Conservation (phyloP, 2,113 vertebrate genomes). For the Progne subis region DNA sequence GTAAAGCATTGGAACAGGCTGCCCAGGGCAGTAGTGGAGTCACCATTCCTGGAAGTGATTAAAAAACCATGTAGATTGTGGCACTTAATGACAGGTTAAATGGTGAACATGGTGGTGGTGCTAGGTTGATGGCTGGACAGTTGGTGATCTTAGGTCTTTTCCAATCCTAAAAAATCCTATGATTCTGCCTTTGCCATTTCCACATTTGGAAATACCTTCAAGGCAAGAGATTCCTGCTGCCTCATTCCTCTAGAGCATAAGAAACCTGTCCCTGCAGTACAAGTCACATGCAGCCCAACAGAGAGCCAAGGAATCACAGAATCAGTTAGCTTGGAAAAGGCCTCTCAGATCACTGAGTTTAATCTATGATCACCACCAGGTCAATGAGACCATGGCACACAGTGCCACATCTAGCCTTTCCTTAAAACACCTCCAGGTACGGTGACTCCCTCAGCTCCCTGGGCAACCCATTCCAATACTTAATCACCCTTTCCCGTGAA, state of each 20-base stretch:
- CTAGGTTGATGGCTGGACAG: not conserved
- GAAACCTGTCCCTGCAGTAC: fast-evolving
- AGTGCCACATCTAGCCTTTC: not conserved
- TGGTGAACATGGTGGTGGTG: not conserved
- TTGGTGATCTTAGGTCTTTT: not conserved
- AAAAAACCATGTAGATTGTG: fast-evolving
- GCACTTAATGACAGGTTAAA: not conserved
- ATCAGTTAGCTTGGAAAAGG: not conserved
- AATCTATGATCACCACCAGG: not conserved
- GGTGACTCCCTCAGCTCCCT: fast-evolving
- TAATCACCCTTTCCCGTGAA: not conserved
- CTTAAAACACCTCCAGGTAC: not conserved
- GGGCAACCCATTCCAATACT: not conserved
- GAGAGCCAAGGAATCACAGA: not conserved
- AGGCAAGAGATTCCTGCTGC: not conserved
- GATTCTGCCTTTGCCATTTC: not conserved
- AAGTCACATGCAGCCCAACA: not conserved
- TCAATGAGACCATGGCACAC: not conserved
- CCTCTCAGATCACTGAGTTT: not conserved
- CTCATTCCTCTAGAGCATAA: fast-evolving
- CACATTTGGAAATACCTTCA: not conserved
- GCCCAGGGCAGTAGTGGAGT: not conserved
- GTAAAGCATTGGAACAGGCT: not conserved
- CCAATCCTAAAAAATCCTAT: not conserved
- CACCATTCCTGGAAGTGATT: not conserved